Evolutionary conservation across 2,113 vertebrate genomes (phyloP).

Genomic region (Gadus chalcogrammus): DNA sequence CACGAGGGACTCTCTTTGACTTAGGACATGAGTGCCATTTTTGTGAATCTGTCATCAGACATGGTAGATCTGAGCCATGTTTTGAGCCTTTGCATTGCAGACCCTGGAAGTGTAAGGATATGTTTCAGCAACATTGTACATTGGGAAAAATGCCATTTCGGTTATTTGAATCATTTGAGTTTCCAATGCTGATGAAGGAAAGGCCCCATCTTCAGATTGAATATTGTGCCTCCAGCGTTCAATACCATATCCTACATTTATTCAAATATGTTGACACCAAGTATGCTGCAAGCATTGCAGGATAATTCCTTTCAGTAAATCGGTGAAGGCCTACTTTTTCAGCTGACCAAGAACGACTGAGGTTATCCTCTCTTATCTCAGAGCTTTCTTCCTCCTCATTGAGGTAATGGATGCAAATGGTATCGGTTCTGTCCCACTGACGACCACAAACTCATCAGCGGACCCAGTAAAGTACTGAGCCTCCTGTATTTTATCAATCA

Average conservation of each 20-base stretch:
- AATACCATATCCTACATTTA: conserved; percentile 16
- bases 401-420: conserved; percentile 5
- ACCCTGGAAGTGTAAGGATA: background rate
- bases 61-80: background rate
- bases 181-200: conserved; percentile 16
- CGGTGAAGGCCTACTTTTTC: conserved; percentile 3
- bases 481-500: background rate
- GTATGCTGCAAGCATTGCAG: conserved; percentile 17
- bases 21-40: background rate
- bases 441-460: conserved; percentile 17
- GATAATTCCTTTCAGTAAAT: conserved; percentile 23
- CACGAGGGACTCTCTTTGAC: conserved; percentile 13
- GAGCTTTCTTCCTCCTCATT: conserved; percentile 11
- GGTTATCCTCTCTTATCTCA: conserved; percentile 17
- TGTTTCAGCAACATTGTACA: background rate
- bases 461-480: conserved; percentile 9
- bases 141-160: conserved; percentile 12
- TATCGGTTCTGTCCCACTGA: conserved; percentile 10
- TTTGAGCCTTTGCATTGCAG: background rate
- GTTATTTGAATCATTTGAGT: conserved; percentile 2
- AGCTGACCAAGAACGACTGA: conserved; percentile 9
- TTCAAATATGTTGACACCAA: conserved; percentile 16
- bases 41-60: conserved; percentile 5
- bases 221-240: conserved; percentile 14
- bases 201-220: conserved; percentile 9